Conservation (phyloP, 1,140 invertebrate species). For the Cotesia glomerata region DNA sequence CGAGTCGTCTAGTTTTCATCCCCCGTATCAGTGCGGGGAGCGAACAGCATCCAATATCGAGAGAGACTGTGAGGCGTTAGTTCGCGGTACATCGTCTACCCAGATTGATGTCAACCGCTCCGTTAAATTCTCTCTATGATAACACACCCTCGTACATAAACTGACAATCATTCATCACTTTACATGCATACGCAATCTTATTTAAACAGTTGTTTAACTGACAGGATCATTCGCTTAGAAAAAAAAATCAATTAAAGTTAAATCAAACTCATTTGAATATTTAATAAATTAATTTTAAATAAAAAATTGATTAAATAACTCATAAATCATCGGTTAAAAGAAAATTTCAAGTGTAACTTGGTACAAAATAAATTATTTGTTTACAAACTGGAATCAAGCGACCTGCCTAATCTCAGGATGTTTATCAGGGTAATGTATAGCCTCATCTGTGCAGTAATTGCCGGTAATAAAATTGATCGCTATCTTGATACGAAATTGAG, state of each 20-base stretch:
- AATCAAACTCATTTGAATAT: neutral
- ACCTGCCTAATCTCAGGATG: neutral
- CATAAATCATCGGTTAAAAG: no score
- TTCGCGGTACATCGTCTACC: neutral
- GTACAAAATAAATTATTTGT: neutral
- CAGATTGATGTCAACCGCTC: constrained; percentile 7
- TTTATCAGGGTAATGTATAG: constrained; percentile 10
- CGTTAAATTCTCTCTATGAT: neutral
- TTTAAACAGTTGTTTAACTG: neutral
- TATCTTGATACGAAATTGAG: neutral
- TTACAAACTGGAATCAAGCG: neutral
- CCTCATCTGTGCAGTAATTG: constrained; percentile 2
- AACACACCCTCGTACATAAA: neutral
- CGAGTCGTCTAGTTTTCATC: constrained; percentile 13
- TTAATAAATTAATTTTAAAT: neutral
- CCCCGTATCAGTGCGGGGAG: neutral
- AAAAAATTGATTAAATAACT: no score
- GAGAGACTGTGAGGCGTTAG: neutral
- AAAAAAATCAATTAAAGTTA: no score
- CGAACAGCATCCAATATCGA: neutral
- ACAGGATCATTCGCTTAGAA: neutral
- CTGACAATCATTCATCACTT: no score
- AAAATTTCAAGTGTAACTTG: no score
- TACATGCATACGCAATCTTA: neutral
- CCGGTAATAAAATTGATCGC: constrained; percentile 2